A percentile compares a stretch with the other conserved stretches of the same genome.
Conservation (phyloP, 2,113 vertebrate genomes). For the Pyxicephalus adspersus region DNA sequence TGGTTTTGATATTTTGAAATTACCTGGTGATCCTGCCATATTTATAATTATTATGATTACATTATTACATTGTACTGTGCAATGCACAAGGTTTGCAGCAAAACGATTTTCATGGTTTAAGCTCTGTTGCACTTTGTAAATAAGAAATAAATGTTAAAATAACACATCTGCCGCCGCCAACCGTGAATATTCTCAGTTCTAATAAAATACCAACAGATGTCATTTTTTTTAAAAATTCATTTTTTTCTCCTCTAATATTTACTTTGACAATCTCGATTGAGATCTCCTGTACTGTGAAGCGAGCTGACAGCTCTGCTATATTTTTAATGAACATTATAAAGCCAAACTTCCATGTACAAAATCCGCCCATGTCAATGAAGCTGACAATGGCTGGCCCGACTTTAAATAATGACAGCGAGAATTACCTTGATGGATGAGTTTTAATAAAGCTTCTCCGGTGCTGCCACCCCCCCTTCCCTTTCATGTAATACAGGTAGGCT, state of each 20-base stretch:
- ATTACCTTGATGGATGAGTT: constrained; percentile 33
- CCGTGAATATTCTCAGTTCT: not conserved
- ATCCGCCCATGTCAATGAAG: constrained; percentile 20
- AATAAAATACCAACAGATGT: constrained; percentile 8
- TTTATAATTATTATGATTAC: no score
- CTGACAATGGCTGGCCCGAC: constrained; percentile 31
- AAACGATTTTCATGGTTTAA: not conserved
- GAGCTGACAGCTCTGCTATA: constrained; percentile 4
- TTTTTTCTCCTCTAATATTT: constrained; percentile 29
- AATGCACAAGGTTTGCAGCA: no score
- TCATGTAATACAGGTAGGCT: not conserved
- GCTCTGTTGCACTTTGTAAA: not conserved
- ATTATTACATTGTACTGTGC: no score
- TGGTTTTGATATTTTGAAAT: no score
- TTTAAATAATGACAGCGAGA: constrained; percentile 16
- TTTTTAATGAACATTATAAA: constrained; percentile 33
- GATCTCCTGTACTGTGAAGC: constrained; percentile 16
- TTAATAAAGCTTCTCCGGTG: constrained; percentile 14
- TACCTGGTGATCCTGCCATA: no score
- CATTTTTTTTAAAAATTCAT: constrained; percentile 12
- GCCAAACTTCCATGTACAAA: not conserved
- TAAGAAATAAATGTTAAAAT: constrained; percentile 19
- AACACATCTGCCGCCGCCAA: not conserved
- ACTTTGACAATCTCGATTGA: constrained; percentile 8
- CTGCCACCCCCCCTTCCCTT: not conserved